These are phyloP conservation scores for Apostichopus leukothele DNA, from an alignment of 53 echinoderm and acorn worm species.

Conservation along the genomic window DNA sequence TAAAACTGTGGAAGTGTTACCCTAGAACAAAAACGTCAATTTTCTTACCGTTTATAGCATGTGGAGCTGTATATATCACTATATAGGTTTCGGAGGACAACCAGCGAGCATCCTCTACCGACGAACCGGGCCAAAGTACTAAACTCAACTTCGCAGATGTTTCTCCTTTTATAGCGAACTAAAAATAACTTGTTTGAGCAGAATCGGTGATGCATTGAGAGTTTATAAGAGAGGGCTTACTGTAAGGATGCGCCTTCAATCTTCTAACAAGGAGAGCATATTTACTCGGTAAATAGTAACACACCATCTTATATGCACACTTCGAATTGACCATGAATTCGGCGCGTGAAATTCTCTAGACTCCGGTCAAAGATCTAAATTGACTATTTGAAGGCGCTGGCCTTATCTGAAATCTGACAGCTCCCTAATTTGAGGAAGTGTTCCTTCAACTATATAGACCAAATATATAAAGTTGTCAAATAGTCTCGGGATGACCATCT, in stretches of 20 bases:
- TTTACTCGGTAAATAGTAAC: neutral
- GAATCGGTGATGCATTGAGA: slow-evolving; percentile 17
- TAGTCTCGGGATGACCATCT: no score
- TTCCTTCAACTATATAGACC: no score
- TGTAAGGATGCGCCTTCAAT: neutral
- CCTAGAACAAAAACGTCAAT: no score
- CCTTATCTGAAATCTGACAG: no score
- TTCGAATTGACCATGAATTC: neutral
- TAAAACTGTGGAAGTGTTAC: no score
- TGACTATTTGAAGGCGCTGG: no score
- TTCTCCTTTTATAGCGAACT: slow-evolving; percentile 17
- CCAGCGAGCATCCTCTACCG: neutral
- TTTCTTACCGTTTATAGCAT: no score
- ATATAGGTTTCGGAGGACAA: no score
- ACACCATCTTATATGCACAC: neutral
- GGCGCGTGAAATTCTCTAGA: neutral
- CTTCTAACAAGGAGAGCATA: neutral
- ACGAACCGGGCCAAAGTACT: neutral
- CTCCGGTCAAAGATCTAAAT: no score
- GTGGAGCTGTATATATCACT: no score
- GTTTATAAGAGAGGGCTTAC: neutral
- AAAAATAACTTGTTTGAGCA: slow-evolving; percentile 25
- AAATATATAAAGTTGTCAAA: no score
- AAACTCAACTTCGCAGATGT: neutral
- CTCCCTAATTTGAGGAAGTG: no score